These are phyloP conservation scores for Strigops habroptila DNA, from an alignment of 2,113 vertebrate species.

Conservation along the genomic window DNA sequence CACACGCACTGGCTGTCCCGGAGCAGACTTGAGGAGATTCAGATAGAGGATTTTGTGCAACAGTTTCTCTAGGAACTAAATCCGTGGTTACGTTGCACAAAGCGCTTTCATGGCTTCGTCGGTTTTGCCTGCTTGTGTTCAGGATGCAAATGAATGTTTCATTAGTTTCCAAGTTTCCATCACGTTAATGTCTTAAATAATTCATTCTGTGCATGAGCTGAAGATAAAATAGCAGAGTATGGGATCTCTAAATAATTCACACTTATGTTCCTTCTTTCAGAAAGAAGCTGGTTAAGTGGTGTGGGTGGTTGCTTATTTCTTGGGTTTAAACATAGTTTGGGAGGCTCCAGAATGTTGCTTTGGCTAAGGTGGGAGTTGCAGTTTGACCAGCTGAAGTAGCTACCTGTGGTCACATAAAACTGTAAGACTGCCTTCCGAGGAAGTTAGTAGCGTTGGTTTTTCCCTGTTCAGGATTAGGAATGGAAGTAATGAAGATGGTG, in stretches of 20 bases:
- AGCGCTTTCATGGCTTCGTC: neutral
- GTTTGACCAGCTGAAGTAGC: neutral
- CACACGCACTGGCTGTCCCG: neutral
- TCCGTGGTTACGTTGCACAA: neutral
- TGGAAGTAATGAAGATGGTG: neutral
- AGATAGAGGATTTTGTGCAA: neutral
- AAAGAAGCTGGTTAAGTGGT: neutral
- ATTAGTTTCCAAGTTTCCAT: slow-evolving; percentile 64
- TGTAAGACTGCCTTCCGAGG: neutral
- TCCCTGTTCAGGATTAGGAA: neutral
- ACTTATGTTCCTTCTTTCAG: neutral
- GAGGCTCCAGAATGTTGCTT: neutral
- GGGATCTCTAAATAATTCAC: slow-evolving; percentile 55
- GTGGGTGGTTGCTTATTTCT: neutral
- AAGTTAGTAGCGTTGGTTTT: neutral
- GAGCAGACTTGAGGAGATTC: neutral
- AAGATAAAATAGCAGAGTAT: slow-evolving; percentile 48
- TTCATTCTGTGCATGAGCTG: slow-evolving; percentile 55
- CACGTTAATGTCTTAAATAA: slow-evolving; percentile 41
- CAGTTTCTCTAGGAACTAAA: neutral
- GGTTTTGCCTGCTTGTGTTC: slow-evolving; percentile 36
- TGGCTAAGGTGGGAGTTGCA: neutral
- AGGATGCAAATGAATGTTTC: slow-evolving; percentile 63
- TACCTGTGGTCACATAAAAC: neutral
- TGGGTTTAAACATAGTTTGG: neutral